Evolutionary conservation across 2,113 vertebrate genomes (phyloP).

Genomic region (Forbesichthys agassizii): DNA sequence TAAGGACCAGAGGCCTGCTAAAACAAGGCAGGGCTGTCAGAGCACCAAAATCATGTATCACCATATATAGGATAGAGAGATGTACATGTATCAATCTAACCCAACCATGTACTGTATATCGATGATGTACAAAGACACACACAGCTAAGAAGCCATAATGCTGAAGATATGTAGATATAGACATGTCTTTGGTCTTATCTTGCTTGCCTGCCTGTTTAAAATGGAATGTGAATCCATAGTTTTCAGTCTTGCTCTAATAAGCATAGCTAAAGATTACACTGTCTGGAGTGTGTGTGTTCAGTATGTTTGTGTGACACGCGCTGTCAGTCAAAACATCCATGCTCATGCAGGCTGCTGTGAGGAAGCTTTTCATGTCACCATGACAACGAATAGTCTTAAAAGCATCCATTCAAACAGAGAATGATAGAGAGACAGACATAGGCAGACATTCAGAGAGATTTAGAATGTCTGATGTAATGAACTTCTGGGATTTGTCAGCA

Average conservation of each 20-base stretch:
- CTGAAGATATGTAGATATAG: too few species aligned
- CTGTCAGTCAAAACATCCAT: too few species aligned
- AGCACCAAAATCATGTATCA: too few species aligned
- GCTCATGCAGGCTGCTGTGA: not conserved
- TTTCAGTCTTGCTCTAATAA: constrained; percentile 5
- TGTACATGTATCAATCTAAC: too few species aligned
- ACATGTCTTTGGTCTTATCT: too few species aligned
- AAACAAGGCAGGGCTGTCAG: too few species aligned
- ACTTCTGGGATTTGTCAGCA: constrained; percentile 42
- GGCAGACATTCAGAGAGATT: constrained; percentile 2
- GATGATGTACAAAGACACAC: too few species aligned
- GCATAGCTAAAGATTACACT: not conserved
- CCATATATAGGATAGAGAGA: too few species aligned
- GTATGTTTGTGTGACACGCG: not conserved
- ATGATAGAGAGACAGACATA: not conserved
- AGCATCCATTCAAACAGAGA: not conserved
- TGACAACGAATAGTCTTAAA: constrained; percentile 24
- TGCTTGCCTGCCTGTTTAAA: too few species aligned
- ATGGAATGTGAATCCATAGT: constrained; percentile 1
- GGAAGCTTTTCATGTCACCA: constrained; percentile 51
- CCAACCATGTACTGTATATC: too few species aligned
- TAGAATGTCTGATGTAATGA: constrained; percentile 9
- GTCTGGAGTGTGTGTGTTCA: not conserved
- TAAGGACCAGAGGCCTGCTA: too few species aligned
- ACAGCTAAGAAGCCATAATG: too few species aligned